A percentile compares a stretch with the other conserved stretches of the same genome.
These are phyloP conservation scores for Thymelicus acteon DNA, from an alignment of 2,888 invertebrate species.

Conservation along the genomic window DNA sequence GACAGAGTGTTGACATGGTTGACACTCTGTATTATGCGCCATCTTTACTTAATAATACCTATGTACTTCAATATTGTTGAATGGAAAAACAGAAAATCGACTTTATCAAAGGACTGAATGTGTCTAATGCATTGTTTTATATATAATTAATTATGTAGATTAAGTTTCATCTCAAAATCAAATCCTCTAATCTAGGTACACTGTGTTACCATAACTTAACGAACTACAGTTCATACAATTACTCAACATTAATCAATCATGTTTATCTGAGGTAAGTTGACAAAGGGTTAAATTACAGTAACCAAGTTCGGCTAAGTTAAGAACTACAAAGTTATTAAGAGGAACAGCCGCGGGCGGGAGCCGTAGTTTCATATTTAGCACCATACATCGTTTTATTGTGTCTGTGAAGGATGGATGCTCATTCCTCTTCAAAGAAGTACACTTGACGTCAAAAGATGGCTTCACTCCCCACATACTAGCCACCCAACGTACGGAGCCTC, in stretches of 20 bases:
- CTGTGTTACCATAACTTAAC: neutral
- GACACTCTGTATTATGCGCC: too few relatives aligned
- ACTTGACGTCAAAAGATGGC: constrained; percentile 35
- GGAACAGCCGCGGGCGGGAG: neutral
- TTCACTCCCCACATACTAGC: constrained; percentile 32
- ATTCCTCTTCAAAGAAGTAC: constrained; percentile 34
- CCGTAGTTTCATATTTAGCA: constrained; percentile 28
- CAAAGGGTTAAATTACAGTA: constrained; percentile 7
- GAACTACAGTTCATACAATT: neutral
- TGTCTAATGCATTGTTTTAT: too few relatives aligned
- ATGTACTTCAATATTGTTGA: too few relatives aligned
- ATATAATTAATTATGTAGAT: too few relatives aligned
- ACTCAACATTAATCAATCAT: neutral
- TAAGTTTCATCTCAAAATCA: too few relatives aligned
- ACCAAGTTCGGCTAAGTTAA: neutral
- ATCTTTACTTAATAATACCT: too few relatives aligned
- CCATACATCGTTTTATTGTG: constrained; percentile 31
- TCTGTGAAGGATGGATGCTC: constrained; percentile 37
- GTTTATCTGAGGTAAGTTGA: neutral
- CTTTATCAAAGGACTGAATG: too few relatives aligned
- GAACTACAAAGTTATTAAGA: constrained; percentile 2
- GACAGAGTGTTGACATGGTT: too few relatives aligned
- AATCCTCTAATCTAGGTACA: too few relatives aligned
- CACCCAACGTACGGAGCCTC: constrained; percentile 15
- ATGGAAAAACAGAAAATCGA: too few relatives aligned